Evolutionary conservation across 64 coral and sea anemone genomes (phyloP).

Genomic region (Pocillopora verrucosa): DNA sequence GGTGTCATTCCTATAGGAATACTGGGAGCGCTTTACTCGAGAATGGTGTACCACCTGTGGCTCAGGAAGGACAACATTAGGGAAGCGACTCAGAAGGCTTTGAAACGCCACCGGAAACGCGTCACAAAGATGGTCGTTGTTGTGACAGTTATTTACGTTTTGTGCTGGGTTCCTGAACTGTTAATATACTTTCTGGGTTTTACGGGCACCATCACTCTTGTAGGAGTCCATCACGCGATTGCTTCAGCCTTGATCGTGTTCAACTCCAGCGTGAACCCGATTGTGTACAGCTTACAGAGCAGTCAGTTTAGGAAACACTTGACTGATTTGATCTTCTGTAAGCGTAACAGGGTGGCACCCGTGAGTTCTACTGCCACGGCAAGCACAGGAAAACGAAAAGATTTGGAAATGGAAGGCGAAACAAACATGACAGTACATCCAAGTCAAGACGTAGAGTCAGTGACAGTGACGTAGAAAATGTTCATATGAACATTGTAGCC

Average conservation of each 20-base stretch:
- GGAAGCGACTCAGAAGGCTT: constrained; percentile 38
- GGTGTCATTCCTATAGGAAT: constrained; percentile 57
- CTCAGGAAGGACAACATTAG: constrained; percentile 33
- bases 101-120: constrained; percentile 52
- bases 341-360: not conserved
- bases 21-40: constrained; percentile 58
- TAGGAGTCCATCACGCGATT: constrained; percentile 36
- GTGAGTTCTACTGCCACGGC: not conserved
- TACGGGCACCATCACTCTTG: constrained; percentile 27
- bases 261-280: constrained; percentile 61
- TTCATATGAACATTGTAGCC: not conserved
- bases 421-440: not conserved
- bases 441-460: not conserved
- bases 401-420: constrained; percentile 1
- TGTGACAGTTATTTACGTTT: constrained; percentile 47
- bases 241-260: constrained; percentile 51
- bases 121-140: constrained; percentile 63
- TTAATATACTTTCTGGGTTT: constrained; percentile 57
- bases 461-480: not conserved
- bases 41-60: constrained; percentile 55
- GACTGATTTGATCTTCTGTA: constrained; percentile 25
- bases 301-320: constrained; percentile 54
- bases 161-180: constrained; percentile 63
- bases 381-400: not conserved
- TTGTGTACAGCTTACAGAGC: constrained; percentile 60